Conservation (phyloP, 2,113 vertebrate species). For the Todiramphus chloris region DNA sequence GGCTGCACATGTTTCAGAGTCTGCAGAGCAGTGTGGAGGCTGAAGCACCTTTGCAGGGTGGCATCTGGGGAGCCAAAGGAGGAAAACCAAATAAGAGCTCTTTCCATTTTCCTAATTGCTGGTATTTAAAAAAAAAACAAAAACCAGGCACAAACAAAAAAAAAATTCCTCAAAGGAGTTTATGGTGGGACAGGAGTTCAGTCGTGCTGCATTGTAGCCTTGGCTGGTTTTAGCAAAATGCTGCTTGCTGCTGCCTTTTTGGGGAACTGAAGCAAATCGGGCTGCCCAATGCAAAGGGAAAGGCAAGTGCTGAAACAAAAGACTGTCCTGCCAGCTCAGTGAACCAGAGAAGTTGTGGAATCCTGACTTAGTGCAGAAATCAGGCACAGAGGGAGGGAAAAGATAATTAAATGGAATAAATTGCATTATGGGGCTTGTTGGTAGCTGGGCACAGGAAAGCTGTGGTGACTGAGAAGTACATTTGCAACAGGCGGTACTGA, state of each 20-base stretch:
- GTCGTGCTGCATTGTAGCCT: not conserved
- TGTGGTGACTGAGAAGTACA: not conserved
- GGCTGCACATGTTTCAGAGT: not conserved
- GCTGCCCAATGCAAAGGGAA: not conserved
- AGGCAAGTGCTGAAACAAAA: not conserved
- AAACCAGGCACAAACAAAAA: not conserved
- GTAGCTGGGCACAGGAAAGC: not conserved
- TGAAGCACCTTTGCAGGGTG: not conserved
- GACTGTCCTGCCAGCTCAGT: not conserved
- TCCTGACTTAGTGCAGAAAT: not conserved
- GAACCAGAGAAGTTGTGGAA: not conserved
- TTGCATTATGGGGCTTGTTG: accelerated
- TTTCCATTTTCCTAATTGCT: not conserved
- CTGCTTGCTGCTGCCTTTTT: not conserved
- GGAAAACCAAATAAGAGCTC: not conserved
- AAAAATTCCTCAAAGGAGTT: not conserved
- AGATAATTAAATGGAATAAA: not conserved
- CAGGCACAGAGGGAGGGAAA: not conserved
- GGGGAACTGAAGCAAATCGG: not conserved
- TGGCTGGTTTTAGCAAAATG: not conserved
- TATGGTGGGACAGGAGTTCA: not conserved
- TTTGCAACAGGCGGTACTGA: accelerated
- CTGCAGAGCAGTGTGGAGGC: accelerated
- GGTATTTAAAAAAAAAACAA: not conserved
- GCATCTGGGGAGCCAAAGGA: not conserved